phyloP scores from a whole-genome alignment of 2,888 invertebrate species.

The Torymus auratus region DNA sequence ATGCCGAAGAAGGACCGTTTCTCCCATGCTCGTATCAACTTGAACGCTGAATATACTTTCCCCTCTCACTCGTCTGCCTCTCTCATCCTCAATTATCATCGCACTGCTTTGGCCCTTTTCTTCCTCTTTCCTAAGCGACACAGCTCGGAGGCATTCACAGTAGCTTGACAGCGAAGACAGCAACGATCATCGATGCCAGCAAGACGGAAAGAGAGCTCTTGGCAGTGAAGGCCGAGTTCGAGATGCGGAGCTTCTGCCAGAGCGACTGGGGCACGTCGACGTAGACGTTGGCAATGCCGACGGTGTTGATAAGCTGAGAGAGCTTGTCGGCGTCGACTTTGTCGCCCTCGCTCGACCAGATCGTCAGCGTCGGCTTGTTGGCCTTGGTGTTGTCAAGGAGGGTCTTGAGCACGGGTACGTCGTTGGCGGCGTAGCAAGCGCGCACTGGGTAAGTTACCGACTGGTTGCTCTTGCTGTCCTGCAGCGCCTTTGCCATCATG shows the following conservation, averaged over 20 bases:
- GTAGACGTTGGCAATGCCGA: conserved; percentile 84
- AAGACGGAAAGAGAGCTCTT: conserved; percentile 37
- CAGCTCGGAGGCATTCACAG: conserved; percentile 58
- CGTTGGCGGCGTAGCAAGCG: conserved; percentile 84
- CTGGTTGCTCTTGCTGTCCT: conserved; percentile 80
- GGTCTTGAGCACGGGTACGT: conserved; percentile 80
- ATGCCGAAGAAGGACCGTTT: neutral
- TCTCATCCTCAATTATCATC: neutral
- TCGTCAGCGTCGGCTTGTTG: conserved; percentile 83
- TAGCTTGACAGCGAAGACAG: conserved; percentile 55
- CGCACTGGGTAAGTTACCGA: conserved; percentile 89
- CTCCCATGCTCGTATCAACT: conserved; percentile 18
- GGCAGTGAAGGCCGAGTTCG: conserved; percentile 44
- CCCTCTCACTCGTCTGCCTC: conserved; percentile 10
- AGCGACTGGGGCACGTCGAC: conserved; percentile 85
- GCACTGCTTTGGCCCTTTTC: conserved; percentile 1
- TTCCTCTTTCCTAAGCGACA: neutral
- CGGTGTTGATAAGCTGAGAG: conserved; percentile 81
- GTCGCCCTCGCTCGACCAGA: conserved; percentile 87
- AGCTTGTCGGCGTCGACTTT: conserved; percentile 83
- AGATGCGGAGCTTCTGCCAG: conserved; percentile 59
- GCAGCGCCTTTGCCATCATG: conserved; percentile 82
- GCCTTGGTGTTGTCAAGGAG: conserved; percentile 79
- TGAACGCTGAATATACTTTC: conserved; percentile 36
- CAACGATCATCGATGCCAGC: conserved; percentile 54